Evolutionary conservation across 2,888 invertebrate species (phyloP), one percentile per base, ranked within the genome.

Genomic region (Campoplex capitator): DNA sequence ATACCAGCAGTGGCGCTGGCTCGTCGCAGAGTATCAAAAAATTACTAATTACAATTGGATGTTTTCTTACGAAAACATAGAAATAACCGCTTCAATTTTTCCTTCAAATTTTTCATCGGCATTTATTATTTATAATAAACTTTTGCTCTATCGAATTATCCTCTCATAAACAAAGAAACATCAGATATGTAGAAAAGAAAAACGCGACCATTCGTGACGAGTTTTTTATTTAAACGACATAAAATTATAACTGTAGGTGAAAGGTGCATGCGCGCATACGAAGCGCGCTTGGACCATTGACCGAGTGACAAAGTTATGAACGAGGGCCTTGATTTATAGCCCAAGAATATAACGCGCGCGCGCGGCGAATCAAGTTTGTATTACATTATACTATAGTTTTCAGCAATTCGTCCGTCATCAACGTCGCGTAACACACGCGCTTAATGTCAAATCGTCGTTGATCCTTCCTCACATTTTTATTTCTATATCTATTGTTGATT

Each of bases 291-390:
- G 73, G 81, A 77, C 81, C 81, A 81, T 77, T 85, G 85, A 85
- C 81, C 85, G 81, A 79, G 38, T 70, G 84, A 85, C 76, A 56
- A 77, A 81, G 73, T 85, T 85, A 81, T 81, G 85, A 85, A 85
- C 81, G 81, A 85, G 77, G 67, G 56, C 73, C 80, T 56, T 77
- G 67, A 77, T 81, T 81, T 77, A 77, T 73, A 81, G 73, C 56
- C 67, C 77, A 45, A 42, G 45, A 32, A 67, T 32, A 51, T 0
- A 48, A n/a, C n/a, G n/a, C 32, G 6, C 18, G 48, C 71, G 48
- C 8, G 48, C n/a, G 38, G 38, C 38, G 38, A 32, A 51, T 11
- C 32, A 32, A 9, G 51, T 48, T 62, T 62, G 32, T 71, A 38
- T 4, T 3, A 71, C 48, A 32, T 32, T 23, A 35, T 35, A 28